A percentile compares a stretch with the other conserved stretches of the same genome.
Evolutionary conservation across 2,797 vertebrate genomes (phyloP).

Genomic region (Poecilia wingei): DNA sequence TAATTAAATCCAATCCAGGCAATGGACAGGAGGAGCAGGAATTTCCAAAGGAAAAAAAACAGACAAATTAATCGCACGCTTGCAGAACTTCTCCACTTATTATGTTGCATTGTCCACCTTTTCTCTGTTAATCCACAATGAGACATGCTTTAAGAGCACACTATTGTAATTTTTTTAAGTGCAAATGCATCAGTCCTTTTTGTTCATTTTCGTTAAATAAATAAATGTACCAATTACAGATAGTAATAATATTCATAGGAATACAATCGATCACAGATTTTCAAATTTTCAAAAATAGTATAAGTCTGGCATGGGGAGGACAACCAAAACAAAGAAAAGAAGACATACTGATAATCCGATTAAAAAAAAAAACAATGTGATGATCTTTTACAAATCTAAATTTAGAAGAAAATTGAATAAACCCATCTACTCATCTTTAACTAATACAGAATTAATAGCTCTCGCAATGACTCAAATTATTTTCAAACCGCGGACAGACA

Average conservation of each 20-base stretch:
- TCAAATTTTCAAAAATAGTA: not conserved
- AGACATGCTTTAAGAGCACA: not conserved
- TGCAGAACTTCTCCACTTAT: constrained; percentile 29
- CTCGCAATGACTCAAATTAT: constrained; percentile 90
- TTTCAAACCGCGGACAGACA: constrained; percentile 87
- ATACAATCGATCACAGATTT: not conserved
- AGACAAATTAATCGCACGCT: constrained; percentile 51
- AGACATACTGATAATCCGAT: constrained; percentile 62
- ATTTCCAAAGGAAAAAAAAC: constrained; percentile 52
- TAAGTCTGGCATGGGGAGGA: not conserved
- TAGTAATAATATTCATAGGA: not conserved
- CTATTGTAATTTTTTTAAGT: not conserved
- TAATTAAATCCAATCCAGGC: constrained; percentile 71
- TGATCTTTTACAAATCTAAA: constrained; percentile 70
- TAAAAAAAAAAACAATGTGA: constrained; percentile 42
- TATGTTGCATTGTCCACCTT: constrained; percentile 16
- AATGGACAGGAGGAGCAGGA: constrained; percentile 47
- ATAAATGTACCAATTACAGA: not conserved
- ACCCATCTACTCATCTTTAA: constrained; percentile 87
- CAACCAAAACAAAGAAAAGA: constrained; percentile 14
- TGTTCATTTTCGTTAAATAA: not conserved
- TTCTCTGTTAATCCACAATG: constrained; percentile 3
- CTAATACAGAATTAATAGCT: constrained; percentile 97
- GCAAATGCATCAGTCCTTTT: not conserved
- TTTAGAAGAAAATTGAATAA: constrained; percentile 76